Evolutionary conservation across 2,888 invertebrate species (phyloP).

Genomic region (Melipona bicolor): DNA sequence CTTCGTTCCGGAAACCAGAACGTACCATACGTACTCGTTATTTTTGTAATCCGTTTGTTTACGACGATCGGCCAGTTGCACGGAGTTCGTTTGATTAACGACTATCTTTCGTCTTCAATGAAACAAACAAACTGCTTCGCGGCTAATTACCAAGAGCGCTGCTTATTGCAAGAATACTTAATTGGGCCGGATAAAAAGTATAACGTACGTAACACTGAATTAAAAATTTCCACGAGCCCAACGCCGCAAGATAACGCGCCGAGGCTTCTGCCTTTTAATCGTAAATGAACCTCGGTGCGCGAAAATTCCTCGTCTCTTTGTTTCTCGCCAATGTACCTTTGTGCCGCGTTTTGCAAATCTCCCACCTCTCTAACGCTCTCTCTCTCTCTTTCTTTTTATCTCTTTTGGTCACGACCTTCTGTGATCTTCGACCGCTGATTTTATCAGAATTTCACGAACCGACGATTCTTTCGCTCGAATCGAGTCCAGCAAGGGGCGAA

Average conservation of each 20-base stretch:
- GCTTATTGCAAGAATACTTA: conserved; percentile 27
- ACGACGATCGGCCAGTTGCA: conserved; percentile 11
- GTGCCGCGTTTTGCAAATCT: not conserved
- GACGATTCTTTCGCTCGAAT: not conserved
- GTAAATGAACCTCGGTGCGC: not conserved
- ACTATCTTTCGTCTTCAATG: not conserved
- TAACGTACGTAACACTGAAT: conserved; percentile 26
- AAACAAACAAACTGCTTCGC: not conserved
- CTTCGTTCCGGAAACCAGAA: not conserved
- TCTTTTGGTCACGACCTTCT: not conserved
- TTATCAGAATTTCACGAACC: not conserved
- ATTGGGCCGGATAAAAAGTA: conserved; percentile 16
- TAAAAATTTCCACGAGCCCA: conserved; percentile 3
- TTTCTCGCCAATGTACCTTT: not conserved
- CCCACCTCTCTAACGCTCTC: no score
- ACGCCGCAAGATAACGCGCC: not conserved
- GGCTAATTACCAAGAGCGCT: conserved; percentile 2
- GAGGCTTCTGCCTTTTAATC: not conserved
- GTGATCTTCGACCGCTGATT: conserved; percentile 1
- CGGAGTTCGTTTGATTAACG: conserved; percentile 27
- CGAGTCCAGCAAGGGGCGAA: not conserved
- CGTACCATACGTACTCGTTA: conserved; percentile 8
- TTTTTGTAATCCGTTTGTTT: conserved; percentile 14
- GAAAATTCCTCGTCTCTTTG: not conserved
- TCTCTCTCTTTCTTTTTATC: no score